Evolutionary conservation across 1,140 invertebrate genomes (phyloP), one percentile per base, ranked within the genome.

Genomic region (Calliopsis andreniformis): DNA sequence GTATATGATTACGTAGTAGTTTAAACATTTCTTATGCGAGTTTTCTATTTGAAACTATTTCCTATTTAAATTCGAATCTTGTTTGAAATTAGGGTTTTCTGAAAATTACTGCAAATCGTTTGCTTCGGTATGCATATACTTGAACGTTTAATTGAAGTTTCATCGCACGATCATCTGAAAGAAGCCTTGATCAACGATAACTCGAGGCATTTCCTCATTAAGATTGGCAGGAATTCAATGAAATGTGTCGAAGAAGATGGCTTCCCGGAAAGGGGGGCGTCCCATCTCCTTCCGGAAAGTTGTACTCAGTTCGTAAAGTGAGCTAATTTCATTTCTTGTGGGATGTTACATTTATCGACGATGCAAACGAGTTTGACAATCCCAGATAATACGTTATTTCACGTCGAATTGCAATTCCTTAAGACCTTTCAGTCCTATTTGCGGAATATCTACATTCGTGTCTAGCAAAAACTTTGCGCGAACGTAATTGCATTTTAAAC

Each of bases 241-340:
- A 53, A 25, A 63, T n/a, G 25, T 20, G n/a, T 2, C 32, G 14
- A 62, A 35, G 45, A 72, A 53, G 30, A 39, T 58, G 16, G 28
- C 30, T 39, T 2, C 8, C 14, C 68, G n/a, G 30, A 39, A 53
- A 49, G 7, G 35, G 35, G 4, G 28, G 18, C n/a, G 28, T 4
- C 2, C 23, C 20, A 4, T 51, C 25, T 12, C 6, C 8, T 63
- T 35, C n/a, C 12, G 1, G 25, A 10, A 25, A 28, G 20, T 71
- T 43, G n/a, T 20, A n/a, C 14, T 8, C 8, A 8, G 16, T 42
- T 30, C 14, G 10, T 10, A 23, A 55, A 45, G 8, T 28, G 28
- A n/a, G 61, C 35, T 73, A 73, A 73, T 73, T 73, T 66, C 49
- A 45, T 73, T 73, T 56, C 71, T 35, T 43, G 39, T 5, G 28